Base-by-base conservation (phyloP, 2,888 invertebrate species). In the Polydrusus tereticollis region DNA sequence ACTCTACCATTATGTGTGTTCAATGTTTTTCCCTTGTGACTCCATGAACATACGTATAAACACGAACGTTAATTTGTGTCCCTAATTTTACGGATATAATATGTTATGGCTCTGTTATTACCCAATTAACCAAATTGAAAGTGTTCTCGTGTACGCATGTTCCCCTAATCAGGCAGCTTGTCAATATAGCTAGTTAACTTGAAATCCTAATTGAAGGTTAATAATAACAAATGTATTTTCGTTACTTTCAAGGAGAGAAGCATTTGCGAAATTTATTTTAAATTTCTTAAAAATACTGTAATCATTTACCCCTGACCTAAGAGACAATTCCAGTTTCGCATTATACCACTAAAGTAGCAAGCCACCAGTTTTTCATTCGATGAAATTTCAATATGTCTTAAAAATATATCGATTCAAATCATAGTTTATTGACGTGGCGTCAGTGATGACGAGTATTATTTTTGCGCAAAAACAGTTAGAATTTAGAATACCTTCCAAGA, bases 111-210 rank as follows among this genome's bases (percentile, higher is more conserved):
- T 41, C 23, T n/a, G 41, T 26, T 16, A 41, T 59, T 59, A 41
- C 59, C 41, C 41, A 59, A 36, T 59, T 59, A 59, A 21, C 59
- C 41, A 59, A 43, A 38, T 59, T 20, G 41, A 43, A 59, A 59
- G n/a, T 10, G 20, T 41, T 14, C 3, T 21, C 18, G 14, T 59
- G 21, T 43, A 14, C 38, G 41, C 59, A 38, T 43, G 23, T 41
- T 59, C 7, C 14, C 41, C 41, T 59, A 59, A 59, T 59, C 41
- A 59, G 21, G 23, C 14, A 10, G n/a, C 41, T 41, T 38, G 33
- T 57, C 20, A 23, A 38, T 16, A 43, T 12, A 14, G 21, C 23
- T 41, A 59, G 41, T 59, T 41, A 59, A 59, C 41, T 43, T 8
- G 59, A 23, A 14, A 16, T 23, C 21, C n/a, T 59, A 59, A 59